phyloP scores from a whole-genome alignment of 2,888 invertebrate species.

The Smittia sp. region DNA sequence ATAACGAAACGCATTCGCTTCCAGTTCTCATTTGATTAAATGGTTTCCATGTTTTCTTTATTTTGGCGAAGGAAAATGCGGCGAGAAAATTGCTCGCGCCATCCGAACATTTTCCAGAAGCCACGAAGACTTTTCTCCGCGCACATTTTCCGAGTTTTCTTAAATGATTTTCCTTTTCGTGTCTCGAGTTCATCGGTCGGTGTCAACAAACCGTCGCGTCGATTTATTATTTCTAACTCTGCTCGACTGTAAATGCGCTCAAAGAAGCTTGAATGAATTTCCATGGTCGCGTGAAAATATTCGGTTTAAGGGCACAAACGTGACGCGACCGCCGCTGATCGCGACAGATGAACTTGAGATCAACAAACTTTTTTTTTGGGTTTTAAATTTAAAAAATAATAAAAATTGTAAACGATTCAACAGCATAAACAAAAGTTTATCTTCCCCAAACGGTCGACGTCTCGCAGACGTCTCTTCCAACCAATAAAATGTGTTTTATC shows the following conservation, averaged over 20 bases:
- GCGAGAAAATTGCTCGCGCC: background rate
- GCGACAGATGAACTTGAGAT: too few species aligned
- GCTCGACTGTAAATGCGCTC: too few species aligned
- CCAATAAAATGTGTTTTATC: too few species aligned
- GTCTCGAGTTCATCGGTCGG: background rate
- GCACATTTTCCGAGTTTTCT: background rate
- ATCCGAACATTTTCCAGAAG: background rate
- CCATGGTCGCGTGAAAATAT: too few species aligned
- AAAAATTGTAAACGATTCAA: slow-evolving; percentile 2
- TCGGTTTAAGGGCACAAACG: too few species aligned
- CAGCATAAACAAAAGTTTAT: slow-evolving; percentile 10
- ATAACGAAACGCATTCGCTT: background rate
- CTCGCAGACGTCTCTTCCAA: too few species aligned
- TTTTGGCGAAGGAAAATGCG: background rate
- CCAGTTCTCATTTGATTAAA: background rate
- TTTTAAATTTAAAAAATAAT: slow-evolving; percentile 26
- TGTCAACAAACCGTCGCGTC: too few species aligned
- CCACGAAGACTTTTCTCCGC: background rate
- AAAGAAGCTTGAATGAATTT: too few species aligned
- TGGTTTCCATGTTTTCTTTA: background rate
- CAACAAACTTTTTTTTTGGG: background rate
- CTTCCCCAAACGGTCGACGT: background rate
- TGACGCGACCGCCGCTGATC: too few species aligned
- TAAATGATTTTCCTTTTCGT: background rate
- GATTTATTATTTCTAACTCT: too few species aligned